Evolutionary conservation across 2,113 vertebrate genomes (phyloP).

Genomic region (Chlorodrepanis virens): DNA sequence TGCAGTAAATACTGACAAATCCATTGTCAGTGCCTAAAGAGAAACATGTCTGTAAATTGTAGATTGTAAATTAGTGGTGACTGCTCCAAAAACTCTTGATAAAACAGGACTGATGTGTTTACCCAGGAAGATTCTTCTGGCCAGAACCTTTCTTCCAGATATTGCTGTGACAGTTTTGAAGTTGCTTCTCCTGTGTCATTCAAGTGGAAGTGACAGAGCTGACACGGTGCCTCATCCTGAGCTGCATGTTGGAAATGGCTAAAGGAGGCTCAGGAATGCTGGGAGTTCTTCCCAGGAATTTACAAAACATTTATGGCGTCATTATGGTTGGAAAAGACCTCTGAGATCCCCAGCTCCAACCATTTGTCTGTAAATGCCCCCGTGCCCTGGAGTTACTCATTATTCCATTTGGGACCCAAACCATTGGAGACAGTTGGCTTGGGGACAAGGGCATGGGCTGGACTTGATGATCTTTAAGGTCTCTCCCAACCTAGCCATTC

Average conservation of each 20-base stretch:
- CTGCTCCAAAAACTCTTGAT: background rate
- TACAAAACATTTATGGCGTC: background rate
- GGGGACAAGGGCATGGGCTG: background rate
- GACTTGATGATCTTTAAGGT: background rate
- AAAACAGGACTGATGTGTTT: background rate
- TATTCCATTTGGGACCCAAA: background rate
- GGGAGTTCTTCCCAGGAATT: background rate
- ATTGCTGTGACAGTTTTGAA: background rate
- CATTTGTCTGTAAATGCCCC: background rate
- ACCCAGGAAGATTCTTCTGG: background rate
- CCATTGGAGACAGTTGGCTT: fast-evolving
- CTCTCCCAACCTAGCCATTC: background rate
- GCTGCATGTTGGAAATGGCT: background rate
- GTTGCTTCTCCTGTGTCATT: background rate
- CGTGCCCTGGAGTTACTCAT: fast-evolving
- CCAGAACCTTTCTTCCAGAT: background rate
- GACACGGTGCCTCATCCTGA: fast-evolving
- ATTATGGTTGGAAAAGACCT: background rate
- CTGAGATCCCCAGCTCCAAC: fast-evolving
- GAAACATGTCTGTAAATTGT: fast-evolving
- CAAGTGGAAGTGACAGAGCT: background rate
- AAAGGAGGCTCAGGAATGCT: background rate
- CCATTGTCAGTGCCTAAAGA: background rate
- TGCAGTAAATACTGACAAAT: background rate
- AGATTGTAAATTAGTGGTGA: background rate